A percentile compares a stretch with the other conserved stretches of the same genome.
Evolutionary conservation across 2,797 vertebrate genomes (phyloP).

Genomic region (Bradypodion pumilum): DNA sequence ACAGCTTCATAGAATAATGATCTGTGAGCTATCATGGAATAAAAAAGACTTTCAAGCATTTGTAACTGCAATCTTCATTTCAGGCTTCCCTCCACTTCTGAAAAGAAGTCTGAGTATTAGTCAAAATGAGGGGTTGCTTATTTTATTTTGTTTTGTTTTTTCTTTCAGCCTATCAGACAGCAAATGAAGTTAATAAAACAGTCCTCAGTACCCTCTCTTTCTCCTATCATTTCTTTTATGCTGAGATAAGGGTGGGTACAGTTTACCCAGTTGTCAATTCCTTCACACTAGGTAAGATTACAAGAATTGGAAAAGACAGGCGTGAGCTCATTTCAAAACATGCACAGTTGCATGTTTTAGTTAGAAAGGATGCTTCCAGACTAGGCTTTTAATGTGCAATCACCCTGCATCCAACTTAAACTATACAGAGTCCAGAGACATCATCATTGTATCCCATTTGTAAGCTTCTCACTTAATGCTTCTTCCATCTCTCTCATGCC

Average conservation of each 20-base stretch:
- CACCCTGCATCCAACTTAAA: neutral
- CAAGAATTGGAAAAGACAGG: conserved; percentile 27
- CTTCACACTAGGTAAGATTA: conserved; percentile 33
- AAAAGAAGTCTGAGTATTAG: neutral
- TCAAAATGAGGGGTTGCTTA: neutral
- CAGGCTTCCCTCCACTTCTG: neutral
- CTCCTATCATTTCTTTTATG: accelerated
- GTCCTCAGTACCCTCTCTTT: accelerated
- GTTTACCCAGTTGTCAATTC: conserved; percentile 3
- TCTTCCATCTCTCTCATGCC: neutral
- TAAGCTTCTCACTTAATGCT: neutral
- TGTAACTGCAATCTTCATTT: neutral
- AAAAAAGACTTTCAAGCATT: neutral
- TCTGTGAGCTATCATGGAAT: neutral
- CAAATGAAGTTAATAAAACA: conserved; percentile 31
- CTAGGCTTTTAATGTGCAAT: neutral
- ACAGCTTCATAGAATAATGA: neutral
- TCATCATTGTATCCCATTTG: neutral
- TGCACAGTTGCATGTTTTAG: conserved; percentile 18
- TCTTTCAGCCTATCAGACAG: neutral
- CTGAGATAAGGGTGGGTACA: neutral
- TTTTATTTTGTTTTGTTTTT: neutral
- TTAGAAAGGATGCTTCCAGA: neutral
- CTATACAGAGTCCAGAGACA: no score
- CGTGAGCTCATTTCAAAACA: conserved; percentile 33